These are phyloP conservation scores for Etheostoma spectabile DNA, from an alignment of 2,113 vertebrate genomes.

Conservation along the genomic window DNA sequence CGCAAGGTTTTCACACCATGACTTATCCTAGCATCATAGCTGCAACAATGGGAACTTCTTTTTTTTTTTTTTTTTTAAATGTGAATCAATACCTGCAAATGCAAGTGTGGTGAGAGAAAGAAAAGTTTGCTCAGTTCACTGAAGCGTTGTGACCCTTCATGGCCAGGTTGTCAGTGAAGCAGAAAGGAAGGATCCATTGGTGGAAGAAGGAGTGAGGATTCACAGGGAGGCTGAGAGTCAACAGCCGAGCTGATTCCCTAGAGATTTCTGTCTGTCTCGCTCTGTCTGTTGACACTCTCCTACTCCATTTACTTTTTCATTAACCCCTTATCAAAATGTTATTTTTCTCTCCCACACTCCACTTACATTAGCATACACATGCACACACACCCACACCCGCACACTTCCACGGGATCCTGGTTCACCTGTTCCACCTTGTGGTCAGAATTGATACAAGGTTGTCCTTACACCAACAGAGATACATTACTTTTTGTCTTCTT, in stretches of 20 bases:
- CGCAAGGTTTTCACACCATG: neutral
- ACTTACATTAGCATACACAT: constrained; percentile 22
- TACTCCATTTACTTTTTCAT: constrained; percentile 80
- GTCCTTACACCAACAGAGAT: neutral
- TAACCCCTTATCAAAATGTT: constrained; percentile 81
- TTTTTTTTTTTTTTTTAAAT: constrained; percentile 29
- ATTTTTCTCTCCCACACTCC: constrained; percentile 76
- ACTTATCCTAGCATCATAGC: constrained; percentile 2
- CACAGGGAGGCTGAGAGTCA: constrained; percentile 50
- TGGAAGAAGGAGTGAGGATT: constrained; percentile 52
- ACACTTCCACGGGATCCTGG: constrained; percentile 25
- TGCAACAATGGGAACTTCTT: constrained; percentile 26
- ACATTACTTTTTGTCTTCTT: neutral
- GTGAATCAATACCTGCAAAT: constrained; percentile 44
- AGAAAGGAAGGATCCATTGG: constrained; percentile 64
- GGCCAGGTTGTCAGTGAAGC: constrained; percentile 72
- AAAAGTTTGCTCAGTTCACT: constrained; percentile 79
- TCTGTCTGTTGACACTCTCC: constrained; percentile 74
- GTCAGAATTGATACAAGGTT: constrained; percentile 49
- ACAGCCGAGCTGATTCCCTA: constrained; percentile 55
- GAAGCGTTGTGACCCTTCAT: constrained; percentile 79
- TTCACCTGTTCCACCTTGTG: constrained; percentile 76
- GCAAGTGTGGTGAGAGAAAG: constrained; percentile 45
- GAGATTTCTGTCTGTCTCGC: constrained; percentile 56
- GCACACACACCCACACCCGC: neutral